A percentile compares a stretch with the other conserved stretches of the same genome.
Evolutionary conservation across 53 echinoderm and acorn worm genomes (phyloP).

Genomic region (Zoroaster sp.): DNA sequence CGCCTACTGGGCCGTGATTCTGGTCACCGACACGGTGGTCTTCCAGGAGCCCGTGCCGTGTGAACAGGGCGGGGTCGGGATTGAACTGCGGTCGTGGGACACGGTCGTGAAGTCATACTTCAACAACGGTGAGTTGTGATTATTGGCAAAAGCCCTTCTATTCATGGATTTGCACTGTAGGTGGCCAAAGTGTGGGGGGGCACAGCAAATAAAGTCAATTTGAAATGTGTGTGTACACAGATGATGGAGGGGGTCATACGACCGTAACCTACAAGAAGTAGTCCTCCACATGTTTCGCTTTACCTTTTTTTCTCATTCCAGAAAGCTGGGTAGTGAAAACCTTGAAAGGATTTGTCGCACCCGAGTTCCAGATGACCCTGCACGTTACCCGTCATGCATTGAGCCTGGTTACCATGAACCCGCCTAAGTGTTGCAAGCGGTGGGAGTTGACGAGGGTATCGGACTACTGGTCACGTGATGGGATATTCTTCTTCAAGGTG

Average conservation of each 20-base stretch:
- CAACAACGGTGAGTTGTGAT: slow-evolving; percentile 59
- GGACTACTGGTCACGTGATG: slow-evolving; percentile 63
- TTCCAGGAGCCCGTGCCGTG: slow-evolving; percentile 63
- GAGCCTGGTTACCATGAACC: slow-evolving; percentile 72
- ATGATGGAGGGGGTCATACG: too few relatives aligned
- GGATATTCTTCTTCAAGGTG: slow-evolving; percentile 67
- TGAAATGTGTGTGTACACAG: too few relatives aligned
- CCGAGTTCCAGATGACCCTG: slow-evolving; percentile 70
- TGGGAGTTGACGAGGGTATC: slow-evolving; percentile 60
- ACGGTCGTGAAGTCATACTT: slow-evolving; percentile 71
- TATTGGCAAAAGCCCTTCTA: background rate
- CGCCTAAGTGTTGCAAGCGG: slow-evolving; percentile 72
- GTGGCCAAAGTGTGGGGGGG: background rate
- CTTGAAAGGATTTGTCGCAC: slow-evolving; percentile 66
- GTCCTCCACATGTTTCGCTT: background rate
- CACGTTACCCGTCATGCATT: slow-evolving; percentile 69
- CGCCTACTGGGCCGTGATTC: slow-evolving; percentile 75
- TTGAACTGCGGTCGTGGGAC: slow-evolving; percentile 73
- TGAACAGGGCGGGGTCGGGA: slow-evolving; percentile 26
- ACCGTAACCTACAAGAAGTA: too few relatives aligned
- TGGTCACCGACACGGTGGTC: slow-evolving; percentile 73
- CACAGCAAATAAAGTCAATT: too few relatives aligned
- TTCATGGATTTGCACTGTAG: background rate
- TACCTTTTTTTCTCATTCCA: background rate
- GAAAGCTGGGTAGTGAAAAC: slow-evolving; percentile 83